A percentile compares a stretch with the other conserved stretches of the same genome.
phyloP scores from a whole-genome alignment of 2,113 vertebrate species.

The Trichomycterus rosablanca region DNA sequence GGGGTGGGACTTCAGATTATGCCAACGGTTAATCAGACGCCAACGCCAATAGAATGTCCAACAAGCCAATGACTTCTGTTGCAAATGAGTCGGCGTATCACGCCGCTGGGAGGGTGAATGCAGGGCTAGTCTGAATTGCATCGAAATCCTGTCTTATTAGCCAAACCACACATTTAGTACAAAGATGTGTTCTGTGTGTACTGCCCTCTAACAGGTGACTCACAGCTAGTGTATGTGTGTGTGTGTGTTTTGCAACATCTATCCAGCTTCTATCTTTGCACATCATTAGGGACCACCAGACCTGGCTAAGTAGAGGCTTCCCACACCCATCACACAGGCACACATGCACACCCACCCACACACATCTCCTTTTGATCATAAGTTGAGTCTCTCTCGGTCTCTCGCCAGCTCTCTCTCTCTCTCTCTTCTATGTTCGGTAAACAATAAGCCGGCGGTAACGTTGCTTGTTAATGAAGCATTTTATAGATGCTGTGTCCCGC shows the following conservation, averaged over 20 bases:
- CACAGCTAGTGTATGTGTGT: conserved; percentile 20
- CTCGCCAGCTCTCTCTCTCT: too few species aligned
- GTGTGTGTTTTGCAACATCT: conserved; percentile 8
- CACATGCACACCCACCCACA: conserved; percentile 35
- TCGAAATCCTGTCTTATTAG: neutral
- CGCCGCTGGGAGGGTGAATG: too few species aligned
- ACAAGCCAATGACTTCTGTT: too few species aligned
- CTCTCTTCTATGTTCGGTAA: too few species aligned
- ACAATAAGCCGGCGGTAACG: conserved; percentile 47
- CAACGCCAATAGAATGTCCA: too few species aligned
- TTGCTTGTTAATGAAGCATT: conserved; percentile 59
- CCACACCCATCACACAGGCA: conserved; percentile 33
- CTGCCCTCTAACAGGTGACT: conserved; percentile 1
- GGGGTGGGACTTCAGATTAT: too few species aligned
- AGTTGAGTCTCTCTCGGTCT: conserved; percentile 42
- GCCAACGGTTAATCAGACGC: too few species aligned
- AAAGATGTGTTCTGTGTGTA: conserved; percentile 1
- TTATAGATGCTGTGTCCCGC: conserved; percentile 51
- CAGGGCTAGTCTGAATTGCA: too few species aligned
- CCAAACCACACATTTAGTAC: neutral
- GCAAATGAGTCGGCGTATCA: too few species aligned
- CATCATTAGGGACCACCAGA: conserved; percentile 39
- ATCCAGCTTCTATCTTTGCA: conserved; percentile 13
- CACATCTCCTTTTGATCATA: conserved; percentile 54
- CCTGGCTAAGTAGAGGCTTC: conserved; percentile 24